phyloP scores from a whole-genome alignment of 2,888 invertebrate species.

The Drosophila acutilabella region DNA sequence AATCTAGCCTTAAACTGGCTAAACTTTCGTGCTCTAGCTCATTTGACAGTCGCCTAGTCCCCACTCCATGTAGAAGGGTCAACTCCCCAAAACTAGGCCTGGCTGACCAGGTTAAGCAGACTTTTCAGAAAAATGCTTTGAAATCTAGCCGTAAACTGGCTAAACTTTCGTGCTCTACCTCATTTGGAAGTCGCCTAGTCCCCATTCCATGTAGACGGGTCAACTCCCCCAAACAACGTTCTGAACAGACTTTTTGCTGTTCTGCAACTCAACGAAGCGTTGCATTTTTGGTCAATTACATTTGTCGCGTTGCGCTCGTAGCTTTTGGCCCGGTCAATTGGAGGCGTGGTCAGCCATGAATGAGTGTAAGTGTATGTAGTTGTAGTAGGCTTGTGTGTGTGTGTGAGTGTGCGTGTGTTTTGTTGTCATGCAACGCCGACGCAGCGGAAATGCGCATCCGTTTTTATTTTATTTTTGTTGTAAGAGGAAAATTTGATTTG shows the following conservation, averaged over 20 bases:
- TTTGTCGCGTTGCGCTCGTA: slow-evolving; percentile 63
- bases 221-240: slow-evolving; percentile 23
- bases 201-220: not conserved
- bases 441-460: slow-evolving; percentile 72
- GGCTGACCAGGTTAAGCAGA: no score
- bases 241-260: slow-evolving; percentile 41
- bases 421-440: slow-evolving; percentile 73
- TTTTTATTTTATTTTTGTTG: slow-evolving; percentile 34
- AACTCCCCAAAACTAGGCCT: not conserved
- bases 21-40: slow-evolving; percentile 1
- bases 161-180: not conserved
- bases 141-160: no score
- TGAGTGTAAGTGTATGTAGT: slow-evolving; percentile 11
- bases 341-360: slow-evolving; percentile 54
- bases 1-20: no score
- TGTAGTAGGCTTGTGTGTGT: not conserved
- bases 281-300: slow-evolving; percentile 78
- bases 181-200: slow-evolving; percentile 10
- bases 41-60: slow-evolving; percentile 11
- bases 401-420: slow-evolving; percentile 6
- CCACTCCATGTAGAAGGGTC: not conserved
- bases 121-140: no score
- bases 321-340: slow-evolving; percentile 55
- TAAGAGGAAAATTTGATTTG: slow-evolving; percentile 58
- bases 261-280: slow-evolving; percentile 71